Base-by-base conservation (phyloP, 2,888 invertebrate species). In the Drosophila anomelani region DNA sequence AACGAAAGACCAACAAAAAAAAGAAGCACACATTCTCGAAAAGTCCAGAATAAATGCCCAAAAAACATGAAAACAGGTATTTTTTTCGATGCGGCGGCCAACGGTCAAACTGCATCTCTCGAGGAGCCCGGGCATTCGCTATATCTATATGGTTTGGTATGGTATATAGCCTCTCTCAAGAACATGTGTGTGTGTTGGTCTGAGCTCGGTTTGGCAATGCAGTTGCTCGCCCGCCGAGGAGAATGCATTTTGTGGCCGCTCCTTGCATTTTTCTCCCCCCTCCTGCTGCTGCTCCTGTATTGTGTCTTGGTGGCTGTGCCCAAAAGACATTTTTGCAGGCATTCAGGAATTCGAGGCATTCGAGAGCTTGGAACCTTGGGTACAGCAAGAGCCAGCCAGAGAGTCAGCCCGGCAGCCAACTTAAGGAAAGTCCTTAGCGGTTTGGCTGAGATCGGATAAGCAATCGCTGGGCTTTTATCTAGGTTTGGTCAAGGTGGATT, bases 31-130 rank as follows among this genome's bases (percentile, higher is more conserved):
- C 66, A 68, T 73, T 78, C 61, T 77, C 75, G 70, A 62, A 80
- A 86, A 79, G 81, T 81, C 72, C 86, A 85, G 81, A 85, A 85
- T 81, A 85, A 86, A 86, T 85, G 85, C 87, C 87, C 87, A 85
- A 85, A 85, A 86, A 86, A 86, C 81, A 85, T 77, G 51, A 85
- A 85, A 85, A 85, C 85, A 83, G 85, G 85, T 86, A 75, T 85
- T 85, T 29, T 29, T 80, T 77, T 51, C 51, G 71, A 80, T 64
- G 63, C 58, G 41, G 17, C 41, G 77, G 79, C 77, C 74, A 85
- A 82, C 82, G 85, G 86, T 84, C 84, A 86, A 79, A 82, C 79
- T 83, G 82, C 83, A 83, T 85, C 76, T 79, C 78, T 77, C 54
- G 59, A 64, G 46, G 74, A 80, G 23, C 51, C 36, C 15, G 73